A percentile compares a stretch with the other conserved stretches of the same genome.
Conservation (phyloP, 1,140 invertebrate species). For the Ericerus pela region DNA sequence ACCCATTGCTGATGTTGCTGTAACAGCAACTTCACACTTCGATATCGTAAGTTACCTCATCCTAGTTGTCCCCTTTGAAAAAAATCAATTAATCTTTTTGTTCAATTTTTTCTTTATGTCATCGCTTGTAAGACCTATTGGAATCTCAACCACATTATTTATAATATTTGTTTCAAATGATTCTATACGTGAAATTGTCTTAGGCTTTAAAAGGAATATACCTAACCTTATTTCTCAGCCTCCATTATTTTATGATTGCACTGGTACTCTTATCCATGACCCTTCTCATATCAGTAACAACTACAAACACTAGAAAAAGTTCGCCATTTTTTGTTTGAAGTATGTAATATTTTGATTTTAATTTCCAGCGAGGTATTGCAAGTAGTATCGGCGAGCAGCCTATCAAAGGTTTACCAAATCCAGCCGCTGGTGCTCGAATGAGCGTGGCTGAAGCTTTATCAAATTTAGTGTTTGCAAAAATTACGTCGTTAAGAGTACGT, state of each 20-base stretch:
- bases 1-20: constrained; percentile 83
- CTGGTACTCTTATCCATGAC: too few species aligned
- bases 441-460: constrained; percentile 84
- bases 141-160: too few species aligned
- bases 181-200: too few species aligned
- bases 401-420: constrained; percentile 73
- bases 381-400: constrained; percentile 94
- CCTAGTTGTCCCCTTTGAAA: too few species aligned
- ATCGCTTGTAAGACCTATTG: too few species aligned
- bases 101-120: too few species aligned
- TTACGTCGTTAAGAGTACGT: constrained; percentile 53
- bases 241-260: too few species aligned
- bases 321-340: background rate
- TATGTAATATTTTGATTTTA: constrained; percentile 9
- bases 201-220: too few species aligned
- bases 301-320: background rate
- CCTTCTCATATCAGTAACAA: too few species aligned
- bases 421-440: constrained; percentile 74
- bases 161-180: too few species aligned
- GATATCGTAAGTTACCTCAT: constrained; percentile 37
- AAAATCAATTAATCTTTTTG: too few species aligned
- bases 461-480: constrained; percentile 89
- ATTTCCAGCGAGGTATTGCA: constrained; percentile 56
- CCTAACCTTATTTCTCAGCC: too few species aligned
- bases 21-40: constrained; percentile 70